These are phyloP conservation scores for Stictocephala bisonia DNA, from an alignment of 2,888 invertebrate species.

Conservation along the genomic window DNA sequence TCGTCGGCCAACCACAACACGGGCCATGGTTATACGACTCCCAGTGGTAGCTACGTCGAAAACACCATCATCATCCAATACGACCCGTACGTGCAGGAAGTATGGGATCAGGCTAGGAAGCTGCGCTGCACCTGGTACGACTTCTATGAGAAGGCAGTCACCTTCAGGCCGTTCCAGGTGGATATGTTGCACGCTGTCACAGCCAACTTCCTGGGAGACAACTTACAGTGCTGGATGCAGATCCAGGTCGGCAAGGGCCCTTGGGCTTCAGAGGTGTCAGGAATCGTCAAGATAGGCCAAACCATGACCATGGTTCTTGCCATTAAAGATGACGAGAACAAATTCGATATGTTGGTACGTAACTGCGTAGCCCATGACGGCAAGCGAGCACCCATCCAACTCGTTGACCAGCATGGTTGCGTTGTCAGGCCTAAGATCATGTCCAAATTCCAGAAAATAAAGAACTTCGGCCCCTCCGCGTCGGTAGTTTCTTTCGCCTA, in stretches of 20 bases:
- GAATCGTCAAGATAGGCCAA: slow-evolving; percentile 93
- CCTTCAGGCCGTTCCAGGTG: slow-evolving; percentile 93
- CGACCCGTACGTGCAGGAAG: slow-evolving; percentile 91
- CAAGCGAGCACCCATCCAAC: slow-evolving; percentile 90
- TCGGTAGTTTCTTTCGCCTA: slow-evolving; percentile 92
- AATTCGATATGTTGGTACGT: slow-evolving; percentile 94
- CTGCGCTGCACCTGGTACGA: slow-evolving; percentile 95
- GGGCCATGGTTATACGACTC: slow-evolving; percentile 88
- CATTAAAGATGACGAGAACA: slow-evolving; percentile 94
- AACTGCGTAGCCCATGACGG: slow-evolving; percentile 97
- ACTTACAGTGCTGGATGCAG: slow-evolving; percentile 98
- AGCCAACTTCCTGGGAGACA: slow-evolving; percentile 94
- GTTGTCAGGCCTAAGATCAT: slow-evolving; percentile 92
- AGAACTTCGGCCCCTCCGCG: slow-evolving; percentile 93
- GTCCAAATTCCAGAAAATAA: slow-evolving; percentile 94
- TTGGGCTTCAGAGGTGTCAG: slow-evolving; percentile 95
- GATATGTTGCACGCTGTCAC: slow-evolving; percentile 96
- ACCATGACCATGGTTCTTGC: slow-evolving; percentile 98
- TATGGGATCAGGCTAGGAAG: slow-evolving; percentile 95
- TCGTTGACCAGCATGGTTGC: slow-evolving; percentile 93
- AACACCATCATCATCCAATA: slow-evolving; percentile 95
- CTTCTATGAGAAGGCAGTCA: slow-evolving; percentile 94
- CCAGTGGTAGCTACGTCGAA: slow-evolving; percentile 93
- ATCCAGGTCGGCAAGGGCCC: slow-evolving; percentile 96
- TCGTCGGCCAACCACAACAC: slow-evolving; percentile 92